Evolutionary conservation across 2,113 vertebrate species (phyloP).

Genomic region (Elanoides forficatus): DNA sequence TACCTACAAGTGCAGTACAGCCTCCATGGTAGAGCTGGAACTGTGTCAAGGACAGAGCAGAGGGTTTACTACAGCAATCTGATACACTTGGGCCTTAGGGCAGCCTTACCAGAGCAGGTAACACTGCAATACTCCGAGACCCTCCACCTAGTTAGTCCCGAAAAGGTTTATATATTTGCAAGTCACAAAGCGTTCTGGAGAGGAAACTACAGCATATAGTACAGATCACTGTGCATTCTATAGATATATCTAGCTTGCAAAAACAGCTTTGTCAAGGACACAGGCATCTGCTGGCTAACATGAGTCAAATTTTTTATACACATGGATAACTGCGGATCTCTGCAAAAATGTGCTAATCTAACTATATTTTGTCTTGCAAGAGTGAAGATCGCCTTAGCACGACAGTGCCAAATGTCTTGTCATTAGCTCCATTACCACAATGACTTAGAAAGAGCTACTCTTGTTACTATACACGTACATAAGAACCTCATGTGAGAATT

Average conservation of each 20-base stretch:
- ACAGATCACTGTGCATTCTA: not conserved
- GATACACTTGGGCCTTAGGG: not conserved
- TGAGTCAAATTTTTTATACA: not conserved
- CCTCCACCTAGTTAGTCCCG: not conserved
- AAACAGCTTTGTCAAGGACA: constrained; percentile 38
- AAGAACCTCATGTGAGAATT: not conserved
- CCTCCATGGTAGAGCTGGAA: not conserved
- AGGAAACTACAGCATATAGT: not conserved
- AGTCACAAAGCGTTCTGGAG: not conserved
- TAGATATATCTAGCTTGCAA: not conserved
- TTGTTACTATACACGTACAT: not conserved
- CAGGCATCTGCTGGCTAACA: constrained; percentile 18
- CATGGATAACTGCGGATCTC: not conserved
- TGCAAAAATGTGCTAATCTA: constrained; percentile 21
- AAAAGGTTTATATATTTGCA: not conserved
- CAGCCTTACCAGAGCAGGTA: not conserved
- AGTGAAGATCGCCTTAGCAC: not conserved
- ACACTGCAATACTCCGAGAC: not conserved
- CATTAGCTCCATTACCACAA: not conserved
- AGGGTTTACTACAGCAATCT: not conserved
- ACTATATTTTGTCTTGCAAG: not conserved
- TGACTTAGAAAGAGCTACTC: not conserved
- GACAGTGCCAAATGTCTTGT: constrained; percentile 36
- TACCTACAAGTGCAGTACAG: not conserved
- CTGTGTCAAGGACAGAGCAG: not conserved